phyloP scores from a whole-genome alignment of 2,113 vertebrate species.

The Eulacestoma nigropectus region DNA sequence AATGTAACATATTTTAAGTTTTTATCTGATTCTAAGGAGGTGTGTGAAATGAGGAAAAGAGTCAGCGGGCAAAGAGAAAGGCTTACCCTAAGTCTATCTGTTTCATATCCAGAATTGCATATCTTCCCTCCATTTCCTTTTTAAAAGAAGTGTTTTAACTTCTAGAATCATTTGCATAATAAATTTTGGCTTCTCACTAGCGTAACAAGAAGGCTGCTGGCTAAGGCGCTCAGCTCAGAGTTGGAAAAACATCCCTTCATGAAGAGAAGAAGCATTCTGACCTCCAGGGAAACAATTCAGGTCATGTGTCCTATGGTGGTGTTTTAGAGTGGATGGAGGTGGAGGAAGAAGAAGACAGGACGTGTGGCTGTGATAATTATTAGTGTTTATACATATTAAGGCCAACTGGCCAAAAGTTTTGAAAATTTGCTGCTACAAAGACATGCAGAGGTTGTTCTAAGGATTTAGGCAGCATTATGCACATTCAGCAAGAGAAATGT shows the following conservation, averaged over 20 bases:
- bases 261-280: background rate
- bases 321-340: background rate
- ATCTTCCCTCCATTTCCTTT: background rate
- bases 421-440: background rate
- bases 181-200: background rate
- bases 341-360: background rate
- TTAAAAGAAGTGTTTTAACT: background rate
- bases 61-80: background rate
- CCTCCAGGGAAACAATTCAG: background rate
- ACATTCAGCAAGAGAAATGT: background rate
- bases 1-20: background rate
- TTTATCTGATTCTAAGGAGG: background rate
- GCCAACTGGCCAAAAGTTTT: background rate
- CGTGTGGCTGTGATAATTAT: background rate
- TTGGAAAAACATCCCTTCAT: background rate
- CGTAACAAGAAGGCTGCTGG: background rate
- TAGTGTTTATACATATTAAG: background rate
- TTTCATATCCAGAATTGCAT: background rate
- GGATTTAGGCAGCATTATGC: background rate
- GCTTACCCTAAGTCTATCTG: background rate
- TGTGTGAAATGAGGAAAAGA: background rate
- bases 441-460: background rate
- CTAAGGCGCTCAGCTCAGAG: background rate
- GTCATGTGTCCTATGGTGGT: fast-evolving
- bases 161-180: background rate